A percentile compares a stretch with the other conserved stretches of the same genome.
phyloP scores from a whole-genome alignment of 2,888 invertebrate genomes.

The Theodoxus fluviatilis region DNA sequence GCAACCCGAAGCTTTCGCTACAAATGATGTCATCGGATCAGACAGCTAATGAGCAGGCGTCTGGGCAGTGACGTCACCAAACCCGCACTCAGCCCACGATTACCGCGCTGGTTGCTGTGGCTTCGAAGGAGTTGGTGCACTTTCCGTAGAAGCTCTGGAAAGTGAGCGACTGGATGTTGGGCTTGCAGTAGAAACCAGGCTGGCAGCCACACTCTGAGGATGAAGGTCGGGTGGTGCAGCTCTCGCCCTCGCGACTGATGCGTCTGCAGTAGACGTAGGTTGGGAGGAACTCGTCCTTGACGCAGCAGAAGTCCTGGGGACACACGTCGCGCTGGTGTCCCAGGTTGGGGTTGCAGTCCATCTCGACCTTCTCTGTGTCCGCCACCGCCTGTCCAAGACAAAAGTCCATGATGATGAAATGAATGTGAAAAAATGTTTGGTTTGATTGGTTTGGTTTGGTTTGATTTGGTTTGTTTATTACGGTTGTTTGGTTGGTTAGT shows the following conservation, averaged over 20 bases:
- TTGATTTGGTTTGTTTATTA: too few species aligned
- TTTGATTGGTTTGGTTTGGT: too few species aligned
- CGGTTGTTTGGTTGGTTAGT: too few species aligned
- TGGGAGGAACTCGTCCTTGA: constrained; percentile 38
- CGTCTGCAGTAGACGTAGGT: constrained; percentile 37
- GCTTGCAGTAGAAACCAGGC: constrained; percentile 31
- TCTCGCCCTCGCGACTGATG: constrained; percentile 27
- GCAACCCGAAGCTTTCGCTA: too few species aligned
- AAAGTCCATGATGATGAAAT: too few species aligned
- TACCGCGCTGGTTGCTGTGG: too few species aligned
- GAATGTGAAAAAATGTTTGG: too few species aligned
- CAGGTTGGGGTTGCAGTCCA: constrained; percentile 29
- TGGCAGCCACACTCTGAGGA: constrained; percentile 36
- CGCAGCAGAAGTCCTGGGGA: constrained; percentile 37
- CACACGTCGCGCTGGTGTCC: constrained; percentile 29
- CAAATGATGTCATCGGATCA: too few species aligned
- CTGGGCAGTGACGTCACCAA: too few species aligned
- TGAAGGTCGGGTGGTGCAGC: constrained; percentile 31
- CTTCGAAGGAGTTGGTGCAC: constrained; percentile 28
- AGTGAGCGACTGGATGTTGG: constrained; percentile 31
- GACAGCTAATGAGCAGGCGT: too few species aligned
- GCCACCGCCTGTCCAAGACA: too few species aligned
- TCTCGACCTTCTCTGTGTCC: constrained; percentile 27
- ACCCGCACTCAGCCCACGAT: too few species aligned
- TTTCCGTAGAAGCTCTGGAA: constrained; percentile 36